Base-by-base conservation (phyloP, 2,797 vertebrate genomes). In the Eremophila alpestris region DNA sequence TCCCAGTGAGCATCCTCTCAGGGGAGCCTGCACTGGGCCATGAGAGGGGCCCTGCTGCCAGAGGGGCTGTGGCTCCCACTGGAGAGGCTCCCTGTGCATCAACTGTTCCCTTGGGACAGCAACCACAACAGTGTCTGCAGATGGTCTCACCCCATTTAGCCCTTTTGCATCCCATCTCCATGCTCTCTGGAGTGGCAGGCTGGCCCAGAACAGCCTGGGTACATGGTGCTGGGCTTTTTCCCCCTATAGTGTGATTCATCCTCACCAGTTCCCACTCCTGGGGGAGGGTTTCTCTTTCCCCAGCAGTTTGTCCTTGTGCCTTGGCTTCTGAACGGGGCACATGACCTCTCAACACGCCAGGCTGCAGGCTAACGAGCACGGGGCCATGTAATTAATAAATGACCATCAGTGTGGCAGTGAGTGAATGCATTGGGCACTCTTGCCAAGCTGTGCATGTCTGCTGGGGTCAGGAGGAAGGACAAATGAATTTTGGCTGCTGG, bases 1-100 rank as follows among this genome's bases (percentile, higher is more conserved):
- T 45, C 38, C 21, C 58, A 21, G 7, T 9, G 26, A 65, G 16
- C 54, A 21, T 29, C 43, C 36, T 43, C 26, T 45, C 4, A 5
- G 60, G n/a, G 21, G 51, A 32, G 51, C 34, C 16, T 24, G 7
- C 2, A 1, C 8, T 0, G 1, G 30, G 40, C 59, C 9, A 0
- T 0, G 8, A 11, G 48, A 19, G 51, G 48, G n/a, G 5, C 30
- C n/a, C 26, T 65, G 73, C 82, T 46, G 40, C 1, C 11, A 22
- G 19, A 29, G 30, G 32, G 46, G 19, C 27, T 7, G 46, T 32
- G 78, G 26, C 14, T 69, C 30, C 45, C 38, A 1, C 32, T 43
- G 13, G 7, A 4, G 13, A 13, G 67, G 46, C 26, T 73, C 52
- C 30, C 1, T 5, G 9, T 7, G 36, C 16, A 3, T 21, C 27